Evolutionary conservation across 92 coral and sea anemone genomes (phyloP).

Genomic region (Diadumene lineata): DNA sequence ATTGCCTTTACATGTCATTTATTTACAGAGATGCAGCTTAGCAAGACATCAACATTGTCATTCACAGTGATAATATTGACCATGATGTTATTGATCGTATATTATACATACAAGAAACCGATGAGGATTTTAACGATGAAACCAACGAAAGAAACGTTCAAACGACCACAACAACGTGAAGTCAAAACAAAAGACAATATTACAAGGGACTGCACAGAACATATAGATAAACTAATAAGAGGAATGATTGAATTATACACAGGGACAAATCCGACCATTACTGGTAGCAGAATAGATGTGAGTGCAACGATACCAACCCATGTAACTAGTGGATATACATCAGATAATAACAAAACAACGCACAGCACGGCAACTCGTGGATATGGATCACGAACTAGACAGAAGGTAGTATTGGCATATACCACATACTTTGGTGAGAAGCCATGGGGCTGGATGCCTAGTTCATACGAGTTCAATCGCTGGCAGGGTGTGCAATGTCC

Average conservation of each 20-base stretch:
- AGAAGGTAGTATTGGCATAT: constrained; percentile 64
- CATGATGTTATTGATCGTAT: neutral
- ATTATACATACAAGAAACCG: neutral
- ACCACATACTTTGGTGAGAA: constrained; percentile 57
- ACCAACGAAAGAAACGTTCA: neutral
- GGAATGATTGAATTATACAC: neutral
- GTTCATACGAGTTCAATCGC: constrained; percentile 66
- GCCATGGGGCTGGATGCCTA: constrained; percentile 70
- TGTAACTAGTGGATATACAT: no score
- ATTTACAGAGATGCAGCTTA: neutral
- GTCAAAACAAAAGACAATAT: neutral
- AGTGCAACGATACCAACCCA: no score
- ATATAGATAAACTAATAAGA: neutral
- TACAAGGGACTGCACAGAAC: neutral
- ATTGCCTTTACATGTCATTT: no score
- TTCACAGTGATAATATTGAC: no score
- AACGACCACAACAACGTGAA: neutral
- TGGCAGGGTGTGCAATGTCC: constrained; percentile 57
- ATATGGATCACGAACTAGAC: neutral
- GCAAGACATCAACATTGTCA: neutral
- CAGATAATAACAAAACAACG: neutral
- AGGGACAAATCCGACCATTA: neutral
- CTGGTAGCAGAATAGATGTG: neutral
- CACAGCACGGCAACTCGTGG: neutral
- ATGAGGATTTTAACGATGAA: neutral